Conservation (phyloP, 2,113 vertebrate species). For the Lasiurus borealis region DNA sequence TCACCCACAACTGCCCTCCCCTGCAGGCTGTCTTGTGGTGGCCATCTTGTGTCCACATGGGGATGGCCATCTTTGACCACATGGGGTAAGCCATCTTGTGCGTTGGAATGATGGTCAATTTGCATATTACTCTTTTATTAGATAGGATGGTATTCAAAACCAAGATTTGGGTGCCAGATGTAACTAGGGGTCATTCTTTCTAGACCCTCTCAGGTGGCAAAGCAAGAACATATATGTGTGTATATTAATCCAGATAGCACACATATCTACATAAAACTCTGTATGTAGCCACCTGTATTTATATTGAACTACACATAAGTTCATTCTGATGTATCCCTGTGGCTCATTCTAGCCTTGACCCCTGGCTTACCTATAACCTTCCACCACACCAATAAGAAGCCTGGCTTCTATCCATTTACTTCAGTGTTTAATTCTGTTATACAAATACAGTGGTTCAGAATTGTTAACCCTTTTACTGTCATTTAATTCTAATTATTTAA, state of each 20-base stretch:
- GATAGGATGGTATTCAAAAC: background rate
- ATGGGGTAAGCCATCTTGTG: too few species aligned
- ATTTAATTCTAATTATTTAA: slow-evolving; percentile 62
- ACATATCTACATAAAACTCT: background rate
- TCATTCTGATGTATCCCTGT: background rate
- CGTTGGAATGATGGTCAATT: too few species aligned
- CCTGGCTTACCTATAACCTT: slow-evolving; percentile 6
- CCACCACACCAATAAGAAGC: background rate
- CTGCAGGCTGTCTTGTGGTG: too few species aligned
- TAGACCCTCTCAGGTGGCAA: background rate
- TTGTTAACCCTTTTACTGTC: background rate
- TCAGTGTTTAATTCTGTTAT: background rate
- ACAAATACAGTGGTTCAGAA: background rate
- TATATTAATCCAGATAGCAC: background rate
- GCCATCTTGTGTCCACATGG: too few species aligned
- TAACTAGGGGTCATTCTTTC: background rate
- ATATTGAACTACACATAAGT: background rate
- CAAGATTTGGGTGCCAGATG: background rate
- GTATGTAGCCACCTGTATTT: background rate
- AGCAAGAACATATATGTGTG: background rate
- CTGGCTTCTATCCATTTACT: background rate
- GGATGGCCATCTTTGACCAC: too few species aligned
- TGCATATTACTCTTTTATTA: too few species aligned
- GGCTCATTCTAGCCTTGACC: background rate
- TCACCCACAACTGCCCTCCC: too few species aligned